A percentile compares a stretch with the other conserved stretches of the same genome.
phyloP scores from a whole-genome alignment of 1,140 invertebrate species.

The Drosophila ironensis region DNA sequence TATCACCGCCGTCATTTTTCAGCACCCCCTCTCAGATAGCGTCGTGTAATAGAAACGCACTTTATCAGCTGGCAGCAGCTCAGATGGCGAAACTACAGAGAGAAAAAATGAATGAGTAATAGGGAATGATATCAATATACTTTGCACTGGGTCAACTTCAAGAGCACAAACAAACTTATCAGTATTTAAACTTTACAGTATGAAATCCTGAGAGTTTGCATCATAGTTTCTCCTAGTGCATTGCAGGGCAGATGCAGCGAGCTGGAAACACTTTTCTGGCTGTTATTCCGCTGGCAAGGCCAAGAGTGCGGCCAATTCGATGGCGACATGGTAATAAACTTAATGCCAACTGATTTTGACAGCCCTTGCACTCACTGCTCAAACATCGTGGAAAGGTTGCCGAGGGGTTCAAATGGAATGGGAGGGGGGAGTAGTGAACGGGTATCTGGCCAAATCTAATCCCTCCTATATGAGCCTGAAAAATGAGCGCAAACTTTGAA shows the following conservation, averaged over 20 bases:
- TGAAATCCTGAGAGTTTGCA: no score
- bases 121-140: not conserved
- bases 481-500: slow-evolving; percentile 31
- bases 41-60: slow-evolving; percentile 35
- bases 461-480: slow-evolving; percentile 9
- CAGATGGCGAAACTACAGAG: slow-evolving; percentile 11
- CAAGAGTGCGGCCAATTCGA: slow-evolving; percentile 33
- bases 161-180: no score
- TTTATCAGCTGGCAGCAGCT: slow-evolving; percentile 44
- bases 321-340: slow-evolving; percentile 46
- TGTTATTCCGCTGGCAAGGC: slow-evolving; percentile 36
- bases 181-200: no score
- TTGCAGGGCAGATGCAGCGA: slow-evolving; percentile 34
- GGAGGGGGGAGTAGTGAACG: not conserved
- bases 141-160: no score
- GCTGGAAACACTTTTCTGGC: slow-evolving; percentile 36
- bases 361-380: slow-evolving; percentile 25
- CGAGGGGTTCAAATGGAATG: not conserved
- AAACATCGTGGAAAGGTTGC: not conserved
- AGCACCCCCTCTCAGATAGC: slow-evolving; percentile 26
- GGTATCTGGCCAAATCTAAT: not conserved
- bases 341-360: slow-evolving; percentile 54
- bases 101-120: not conserved
- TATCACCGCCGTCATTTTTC: slow-evolving; percentile 39
- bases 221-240: not conserved